Evolutionary conservation across 2,888 invertebrate genomes (phyloP).

Genomic region (Caenorhabditis sp.): DNA sequence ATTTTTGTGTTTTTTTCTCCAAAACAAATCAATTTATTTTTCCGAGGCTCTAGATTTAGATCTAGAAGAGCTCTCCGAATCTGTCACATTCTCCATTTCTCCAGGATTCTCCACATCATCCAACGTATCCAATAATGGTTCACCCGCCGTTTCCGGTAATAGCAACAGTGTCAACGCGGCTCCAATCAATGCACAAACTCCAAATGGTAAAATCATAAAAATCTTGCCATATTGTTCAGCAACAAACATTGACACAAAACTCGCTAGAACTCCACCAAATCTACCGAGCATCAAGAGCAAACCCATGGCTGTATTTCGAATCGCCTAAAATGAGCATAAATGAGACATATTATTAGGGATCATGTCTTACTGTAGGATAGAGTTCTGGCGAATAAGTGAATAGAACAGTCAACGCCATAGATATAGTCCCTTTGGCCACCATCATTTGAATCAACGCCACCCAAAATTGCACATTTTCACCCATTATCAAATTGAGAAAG

Average conservation of each 20-base stretch:
- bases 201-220: conserved; percentile 68
- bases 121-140: conserved; percentile 64
- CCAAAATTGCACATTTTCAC: conserved; percentile 41
- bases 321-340: conserved; percentile 72
- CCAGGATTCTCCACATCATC: conserved; percentile 52
- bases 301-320: conserved; percentile 84
- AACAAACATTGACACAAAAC: conserved; percentile 78
- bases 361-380: conserved; percentile 83
- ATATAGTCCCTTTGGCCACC: conserved; percentile 82
- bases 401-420: conserved; percentile 85
- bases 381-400: conserved; percentile 88
- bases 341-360: background rate
- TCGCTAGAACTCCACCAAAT: conserved; percentile 85
- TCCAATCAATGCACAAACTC: conserved; percentile 56
- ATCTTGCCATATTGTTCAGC: conserved; percentile 62
- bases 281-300: conserved; percentile 85
- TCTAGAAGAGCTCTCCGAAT: background rate
- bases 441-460: conserved; percentile 76
- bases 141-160: conserved; percentile 69
- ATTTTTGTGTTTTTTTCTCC: too few species aligned
- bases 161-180: conserved; percentile 60
- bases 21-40: background rate
- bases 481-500: conserved; percentile 63
- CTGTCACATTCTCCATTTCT: conserved; percentile 1
- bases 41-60: background rate